Evolutionary conservation across 2,113 vertebrate genomes (phyloP).

Genomic region (Trogon melanurus): DNA sequence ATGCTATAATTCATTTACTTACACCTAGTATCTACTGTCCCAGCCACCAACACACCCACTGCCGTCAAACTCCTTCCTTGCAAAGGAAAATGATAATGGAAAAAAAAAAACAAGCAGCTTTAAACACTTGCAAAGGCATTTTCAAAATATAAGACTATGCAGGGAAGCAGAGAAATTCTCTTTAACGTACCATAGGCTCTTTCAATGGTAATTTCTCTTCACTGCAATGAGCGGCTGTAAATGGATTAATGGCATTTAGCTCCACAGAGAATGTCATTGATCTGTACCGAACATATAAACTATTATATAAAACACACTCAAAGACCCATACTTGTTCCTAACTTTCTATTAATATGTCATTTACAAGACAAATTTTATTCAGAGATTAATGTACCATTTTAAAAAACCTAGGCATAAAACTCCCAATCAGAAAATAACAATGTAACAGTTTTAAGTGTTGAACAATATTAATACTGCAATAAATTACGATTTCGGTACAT

Average conservation of each 20-base stretch:
- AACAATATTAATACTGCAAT: slow-evolving; percentile 53
- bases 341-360: slow-evolving; percentile 66
- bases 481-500: slow-evolving; percentile 27
- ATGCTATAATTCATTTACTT: background rate
- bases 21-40: slow-evolving; percentile 53
- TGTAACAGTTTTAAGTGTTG: slow-evolving; percentile 38
- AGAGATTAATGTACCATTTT: slow-evolving; percentile 63
- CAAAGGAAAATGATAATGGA: background rate
- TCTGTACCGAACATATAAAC: slow-evolving; percentile 58
- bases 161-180: slow-evolving; percentile 40
- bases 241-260: slow-evolving; percentile 71
- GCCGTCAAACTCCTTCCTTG: slow-evolving; percentile 28
- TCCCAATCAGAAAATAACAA: slow-evolving; percentile 66
- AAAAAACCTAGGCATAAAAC: slow-evolving; percentile 45
- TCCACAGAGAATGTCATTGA: slow-evolving; percentile 57
- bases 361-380: slow-evolving; percentile 68
- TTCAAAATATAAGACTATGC: slow-evolving; percentile 30
- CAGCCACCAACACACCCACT: slow-evolving; percentile 53
- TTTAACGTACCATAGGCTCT: slow-evolving; percentile 6
- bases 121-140: slow-evolving; percentile 18
- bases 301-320: slow-evolving; percentile 43
- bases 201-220: slow-evolving; percentile 68
- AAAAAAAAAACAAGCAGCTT: background rate
- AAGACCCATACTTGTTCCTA: slow-evolving; percentile 46
- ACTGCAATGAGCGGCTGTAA: slow-evolving; percentile 50